Percentiles rank a stretch among this genome's conserved stretches.
Conservation (phyloP, 2,797 vertebrate genomes). For the Coccyzus lansbergi region DNA sequence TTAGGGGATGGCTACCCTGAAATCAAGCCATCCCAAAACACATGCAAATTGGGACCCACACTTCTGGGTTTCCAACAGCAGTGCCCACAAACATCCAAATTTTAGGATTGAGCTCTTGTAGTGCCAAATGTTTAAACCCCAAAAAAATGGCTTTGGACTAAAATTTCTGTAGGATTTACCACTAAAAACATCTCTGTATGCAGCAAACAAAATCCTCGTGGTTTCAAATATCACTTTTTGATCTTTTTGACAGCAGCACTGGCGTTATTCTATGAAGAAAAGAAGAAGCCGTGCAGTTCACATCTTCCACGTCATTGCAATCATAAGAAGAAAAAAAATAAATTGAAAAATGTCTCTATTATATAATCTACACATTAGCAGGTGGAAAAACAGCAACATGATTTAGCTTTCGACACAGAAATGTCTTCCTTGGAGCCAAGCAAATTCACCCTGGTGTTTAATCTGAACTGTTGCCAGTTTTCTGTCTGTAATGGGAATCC, state of each 20-base stretch:
- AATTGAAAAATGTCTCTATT: conserved; percentile 40
- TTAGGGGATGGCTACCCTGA: not conserved
- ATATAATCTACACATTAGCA: conserved; percentile 62
- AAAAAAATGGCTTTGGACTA: not conserved
- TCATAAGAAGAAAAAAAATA: not conserved
- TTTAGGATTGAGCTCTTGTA: not conserved
- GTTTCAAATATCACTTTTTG: not conserved
- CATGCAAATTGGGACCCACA: not conserved
- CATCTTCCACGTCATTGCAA: not conserved
- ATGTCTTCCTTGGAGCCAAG: conserved; percentile 61
- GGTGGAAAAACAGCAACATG: conserved; percentile 67
- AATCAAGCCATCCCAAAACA: conserved; percentile 27
- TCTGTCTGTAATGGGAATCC: conserved; percentile 64
- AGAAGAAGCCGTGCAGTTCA: not conserved
- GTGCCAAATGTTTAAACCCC: not conserved
- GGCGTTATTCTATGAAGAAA: not conserved
- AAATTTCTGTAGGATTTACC: not conserved
- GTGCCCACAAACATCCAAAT: not conserved
- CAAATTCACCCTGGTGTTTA: conserved; percentile 64
- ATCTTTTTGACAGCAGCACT: not conserved
- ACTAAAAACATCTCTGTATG: not conserved
- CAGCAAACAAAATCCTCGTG: not conserved
- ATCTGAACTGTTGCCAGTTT: conserved; percentile 71
- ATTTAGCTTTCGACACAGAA: conserved; percentile 63
- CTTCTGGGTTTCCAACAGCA: not conserved